These are phyloP conservation scores for Erpornis zantholeuca DNA, from an alignment of 2,113 vertebrate species.

Conservation along the genomic window DNA sequence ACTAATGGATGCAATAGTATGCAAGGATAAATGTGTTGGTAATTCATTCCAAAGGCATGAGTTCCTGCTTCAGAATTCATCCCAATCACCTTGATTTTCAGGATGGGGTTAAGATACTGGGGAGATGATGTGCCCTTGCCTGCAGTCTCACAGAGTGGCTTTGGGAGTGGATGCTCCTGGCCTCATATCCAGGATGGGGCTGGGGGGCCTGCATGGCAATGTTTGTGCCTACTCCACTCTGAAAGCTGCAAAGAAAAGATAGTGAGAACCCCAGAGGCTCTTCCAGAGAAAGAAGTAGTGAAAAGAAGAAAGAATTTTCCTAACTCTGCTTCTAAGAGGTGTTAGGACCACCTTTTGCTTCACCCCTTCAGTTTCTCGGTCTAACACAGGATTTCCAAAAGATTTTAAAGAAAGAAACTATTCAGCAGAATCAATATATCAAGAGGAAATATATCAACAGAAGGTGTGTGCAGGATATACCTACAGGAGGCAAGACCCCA, in stretches of 20 bases:
- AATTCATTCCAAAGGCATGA: background rate
- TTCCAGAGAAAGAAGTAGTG: background rate
- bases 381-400: background rate
- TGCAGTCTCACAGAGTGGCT: background rate
- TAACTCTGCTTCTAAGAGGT: background rate
- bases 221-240: background rate
- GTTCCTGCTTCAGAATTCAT: background rate
- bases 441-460: background rate
- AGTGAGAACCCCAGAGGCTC: background rate
- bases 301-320: background rate
- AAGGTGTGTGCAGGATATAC: background rate
- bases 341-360: background rate
- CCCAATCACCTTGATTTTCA: background rate
- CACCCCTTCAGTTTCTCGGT: background rate
- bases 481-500: background rate
- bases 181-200: rapidly evolving
- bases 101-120: background rate
- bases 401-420: background rate
- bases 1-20: background rate
- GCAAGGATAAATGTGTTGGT: background rate
- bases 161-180: background rate
- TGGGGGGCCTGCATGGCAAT: background rate
- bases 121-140: background rate
- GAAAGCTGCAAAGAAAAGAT: background rate
- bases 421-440: background rate